Conservation (phyloP, 2,113 vertebrate genomes). For the Rostratula benghalensis region DNA sequence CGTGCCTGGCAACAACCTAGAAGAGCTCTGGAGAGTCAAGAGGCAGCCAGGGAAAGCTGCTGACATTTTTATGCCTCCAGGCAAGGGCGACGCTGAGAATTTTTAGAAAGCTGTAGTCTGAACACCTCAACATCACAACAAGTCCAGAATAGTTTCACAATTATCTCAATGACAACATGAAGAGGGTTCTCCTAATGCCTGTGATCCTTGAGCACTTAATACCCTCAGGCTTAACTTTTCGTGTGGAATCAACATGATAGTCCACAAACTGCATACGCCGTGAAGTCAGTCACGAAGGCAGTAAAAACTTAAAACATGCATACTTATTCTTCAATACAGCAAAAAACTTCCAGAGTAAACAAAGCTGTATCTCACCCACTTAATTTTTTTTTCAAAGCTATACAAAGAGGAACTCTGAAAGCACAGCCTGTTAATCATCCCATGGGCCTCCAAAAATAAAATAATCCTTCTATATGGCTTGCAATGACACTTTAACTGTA, state of each 20-base stretch:
- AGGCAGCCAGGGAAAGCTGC: neutral
- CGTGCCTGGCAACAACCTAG: neutral
- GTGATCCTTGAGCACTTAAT: neutral
- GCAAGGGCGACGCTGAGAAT: neutral
- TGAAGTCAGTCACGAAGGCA: neutral
- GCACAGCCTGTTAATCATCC: neutral
- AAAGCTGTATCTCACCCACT: neutral
- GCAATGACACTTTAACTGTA: neutral
- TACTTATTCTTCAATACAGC: neutral
- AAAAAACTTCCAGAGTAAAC: neutral
- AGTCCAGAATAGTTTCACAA: neutral
- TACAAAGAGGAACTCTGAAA: neutral
- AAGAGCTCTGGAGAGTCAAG: neutral
- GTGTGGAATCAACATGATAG: neutral
- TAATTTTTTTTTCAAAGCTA: neutral
- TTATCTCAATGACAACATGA: neutral
- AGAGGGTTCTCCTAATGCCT: neutral
- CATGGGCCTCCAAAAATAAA: neutral
- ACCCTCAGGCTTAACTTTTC: neutral
- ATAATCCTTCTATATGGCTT: neutral
- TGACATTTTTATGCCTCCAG: neutral
- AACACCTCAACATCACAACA: neutral
- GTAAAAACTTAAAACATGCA: neutral
- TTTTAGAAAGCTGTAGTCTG: neutral
- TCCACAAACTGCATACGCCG: neutral